These are phyloP conservation scores for Myocastor coypus DNA, from an alignment of 2,113 vertebrate genomes.

Conservation along the genomic window DNA sequence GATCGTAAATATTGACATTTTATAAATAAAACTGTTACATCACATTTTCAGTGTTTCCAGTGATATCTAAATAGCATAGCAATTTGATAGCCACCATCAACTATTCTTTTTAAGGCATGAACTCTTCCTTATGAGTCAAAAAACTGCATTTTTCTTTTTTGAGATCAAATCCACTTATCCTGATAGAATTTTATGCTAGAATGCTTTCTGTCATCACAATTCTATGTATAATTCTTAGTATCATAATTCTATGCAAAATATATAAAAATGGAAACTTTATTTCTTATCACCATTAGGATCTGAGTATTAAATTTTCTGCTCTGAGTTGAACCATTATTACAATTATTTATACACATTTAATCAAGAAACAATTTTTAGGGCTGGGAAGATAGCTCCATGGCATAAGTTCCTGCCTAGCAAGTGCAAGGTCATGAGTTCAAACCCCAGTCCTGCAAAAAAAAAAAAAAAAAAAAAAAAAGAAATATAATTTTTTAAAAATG, in stretches of 20 bases:
- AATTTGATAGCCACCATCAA: constrained; percentile 42
- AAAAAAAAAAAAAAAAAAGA: too few species aligned
- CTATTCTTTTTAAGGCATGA: constrained; percentile 4
- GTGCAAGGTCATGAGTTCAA: too few species aligned
- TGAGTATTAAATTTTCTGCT: neutral
- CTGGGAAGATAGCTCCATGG: too few species aligned
- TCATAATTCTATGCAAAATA: neutral
- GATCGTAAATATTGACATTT: constrained; percentile 53
- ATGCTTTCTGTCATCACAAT: neutral
- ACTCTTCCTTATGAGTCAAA: constrained; percentile 29
- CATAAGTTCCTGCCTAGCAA: too few species aligned
- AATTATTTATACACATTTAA: neutral
- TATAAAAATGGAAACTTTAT: neutral
- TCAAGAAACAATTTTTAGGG: neutral
- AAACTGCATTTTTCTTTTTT: constrained; percentile 27
- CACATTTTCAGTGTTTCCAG: constrained; percentile 25
- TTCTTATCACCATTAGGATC: neutral
- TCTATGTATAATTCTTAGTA: neutral
- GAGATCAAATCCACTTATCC: constrained; percentile 35
- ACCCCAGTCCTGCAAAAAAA: too few species aligned
- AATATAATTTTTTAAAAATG: too few species aligned
- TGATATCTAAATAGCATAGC: constrained; percentile 28
- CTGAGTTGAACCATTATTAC: neutral
- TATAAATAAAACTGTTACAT: constrained; percentile 50
- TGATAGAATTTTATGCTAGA: neutral